These are phyloP conservation scores for Agapostemon virescens DNA, from an alignment of 2,888 invertebrate genomes.

Conservation along the genomic window DNA sequence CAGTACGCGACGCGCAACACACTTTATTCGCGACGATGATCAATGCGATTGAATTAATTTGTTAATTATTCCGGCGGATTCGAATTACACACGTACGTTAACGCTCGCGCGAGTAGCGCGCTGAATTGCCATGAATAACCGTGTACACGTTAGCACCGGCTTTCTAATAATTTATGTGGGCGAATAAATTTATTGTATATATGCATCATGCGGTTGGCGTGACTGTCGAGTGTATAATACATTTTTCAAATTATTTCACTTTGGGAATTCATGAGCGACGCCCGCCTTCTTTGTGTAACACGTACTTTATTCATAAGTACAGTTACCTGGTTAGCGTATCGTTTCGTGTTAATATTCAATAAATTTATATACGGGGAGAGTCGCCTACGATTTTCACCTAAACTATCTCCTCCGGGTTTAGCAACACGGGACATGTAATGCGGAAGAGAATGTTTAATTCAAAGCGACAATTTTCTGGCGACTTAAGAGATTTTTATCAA, in stretches of 20 bases:
- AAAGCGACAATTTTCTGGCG: too few species aligned
- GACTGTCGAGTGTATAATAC: neutral
- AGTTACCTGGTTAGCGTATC: neutral
- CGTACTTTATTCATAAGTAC: neutral
- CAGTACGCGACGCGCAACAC: neutral
- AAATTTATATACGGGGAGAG: too few species aligned
- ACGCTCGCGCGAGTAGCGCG: slow-evolving; percentile 33
- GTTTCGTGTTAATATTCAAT: neutral
- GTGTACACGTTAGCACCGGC: slow-evolving; percentile 29
- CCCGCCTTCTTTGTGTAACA: neutral
- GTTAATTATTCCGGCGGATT: slow-evolving; percentile 33
- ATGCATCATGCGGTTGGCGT: slow-evolving; percentile 18
- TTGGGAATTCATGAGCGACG: neutral
- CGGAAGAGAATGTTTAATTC: too few species aligned
- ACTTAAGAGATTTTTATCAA: too few species aligned
- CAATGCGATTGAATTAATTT: slow-evolving; percentile 43
- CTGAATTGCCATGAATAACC: slow-evolving; percentile 50
- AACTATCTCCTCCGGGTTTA: too few species aligned
- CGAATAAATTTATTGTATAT: slow-evolving; percentile 1
- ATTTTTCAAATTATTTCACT: neutral
- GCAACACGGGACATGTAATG: too few species aligned
- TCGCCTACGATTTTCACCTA: too few species aligned
- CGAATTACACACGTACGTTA: slow-evolving; percentile 39
- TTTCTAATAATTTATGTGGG: slow-evolving; percentile 30
- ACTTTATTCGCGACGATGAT: slow-evolving; percentile 32